Evolutionary conservation across 2,888 invertebrate species (phyloP).

Genomic region (Hemicrepidius hirtus): DNA sequence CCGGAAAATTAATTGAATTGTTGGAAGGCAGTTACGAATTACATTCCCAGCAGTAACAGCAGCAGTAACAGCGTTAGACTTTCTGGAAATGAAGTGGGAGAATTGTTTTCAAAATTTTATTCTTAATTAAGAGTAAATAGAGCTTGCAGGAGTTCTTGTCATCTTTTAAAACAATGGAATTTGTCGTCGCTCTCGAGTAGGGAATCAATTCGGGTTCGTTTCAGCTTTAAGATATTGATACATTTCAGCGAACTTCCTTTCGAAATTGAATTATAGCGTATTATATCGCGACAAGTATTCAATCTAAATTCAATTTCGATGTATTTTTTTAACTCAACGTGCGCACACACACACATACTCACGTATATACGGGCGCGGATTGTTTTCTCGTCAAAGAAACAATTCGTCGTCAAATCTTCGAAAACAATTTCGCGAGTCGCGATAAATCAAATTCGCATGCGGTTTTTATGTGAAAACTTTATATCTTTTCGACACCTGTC

Average conservation of each 20-base stretch:
- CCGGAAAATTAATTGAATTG: constrained; percentile 48
- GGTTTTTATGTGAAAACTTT: constrained; percentile 55
- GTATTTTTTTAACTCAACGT: constrained; percentile 26
- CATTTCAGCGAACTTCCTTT: constrained; percentile 18
- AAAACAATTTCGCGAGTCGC: constrained; percentile 52
- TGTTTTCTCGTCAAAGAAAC: constrained; percentile 47
- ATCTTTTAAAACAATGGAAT: constrained; percentile 28
- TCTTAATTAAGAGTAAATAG: constrained; percentile 41
- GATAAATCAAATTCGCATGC: constrained; percentile 57
- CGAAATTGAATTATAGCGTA: constrained; percentile 27
- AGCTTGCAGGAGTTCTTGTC: constrained; percentile 16
- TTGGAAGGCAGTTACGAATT: constrained; percentile 40
- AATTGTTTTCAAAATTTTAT: constrained; percentile 43
- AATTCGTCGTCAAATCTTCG: constrained; percentile 52
- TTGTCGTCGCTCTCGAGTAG: constrained; percentile 4
- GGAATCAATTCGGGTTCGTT: constrained; percentile 24
- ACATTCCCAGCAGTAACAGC: constrained; percentile 28
- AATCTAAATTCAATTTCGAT: constrained; percentile 37
- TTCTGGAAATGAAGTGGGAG: constrained; percentile 30
- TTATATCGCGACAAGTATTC: constrained; percentile 39
- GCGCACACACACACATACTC: not conserved
- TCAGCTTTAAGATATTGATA: constrained; percentile 25
- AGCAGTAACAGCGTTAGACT: not conserved
- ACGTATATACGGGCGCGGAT: constrained; percentile 29
- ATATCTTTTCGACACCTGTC: constrained; percentile 59